Evolutionary conservation across 1,140 invertebrate genomes (phyloP), one percentile per base, ranked within the genome.

Genomic region (Danaus melanippus): DNA sequence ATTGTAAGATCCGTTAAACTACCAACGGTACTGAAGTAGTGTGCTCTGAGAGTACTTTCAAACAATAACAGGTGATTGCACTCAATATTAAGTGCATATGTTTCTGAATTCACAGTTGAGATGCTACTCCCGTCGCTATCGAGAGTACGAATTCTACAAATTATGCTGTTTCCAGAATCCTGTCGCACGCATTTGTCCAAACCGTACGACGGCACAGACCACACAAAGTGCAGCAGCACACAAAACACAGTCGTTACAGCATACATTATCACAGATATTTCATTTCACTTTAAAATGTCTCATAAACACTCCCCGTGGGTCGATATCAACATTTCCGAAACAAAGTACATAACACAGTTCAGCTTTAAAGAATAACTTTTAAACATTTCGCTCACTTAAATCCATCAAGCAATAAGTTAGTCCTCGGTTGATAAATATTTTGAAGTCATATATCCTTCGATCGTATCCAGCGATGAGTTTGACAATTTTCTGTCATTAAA

Each of bases 1-100:
- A 97, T 89, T 41, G 88, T 84, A 6, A 97, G 83, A 41, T 93
- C 91, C 70, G 93, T 91, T 1, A 97, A 86, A 46, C 92, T 91
- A 66, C 90, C 89, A 0, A 96, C 80, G 0, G 92, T 88, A 47
- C 92, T 91, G 82, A 96, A 93, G 51, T 90, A 91, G 58, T 92
- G 90, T 9, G 90, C 88, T 40, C 90, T 89, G 12, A 97, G 84
- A 39, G 91, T 89, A 73, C 94, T 96, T 86, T 96, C 94, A 71
- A 94, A 93, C 42, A 93, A 91, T 58, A 94, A 88, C 12, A 92
- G 89, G 67, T 94, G 92, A 75, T 91, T 94, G 87, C 95, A 97
- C 57, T 90, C 88, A 10, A 97, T 89, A 47, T 89, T 87, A 56
- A 97, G 79, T 8, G 90, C 88, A 45, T 91, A 92, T 42, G 92